Evolutionary conservation across 30 jellyfish, hydroid and myxozoan genomes (phyloP).

Genomic region (Hydractinia symbiolongicarpus): DNA sequence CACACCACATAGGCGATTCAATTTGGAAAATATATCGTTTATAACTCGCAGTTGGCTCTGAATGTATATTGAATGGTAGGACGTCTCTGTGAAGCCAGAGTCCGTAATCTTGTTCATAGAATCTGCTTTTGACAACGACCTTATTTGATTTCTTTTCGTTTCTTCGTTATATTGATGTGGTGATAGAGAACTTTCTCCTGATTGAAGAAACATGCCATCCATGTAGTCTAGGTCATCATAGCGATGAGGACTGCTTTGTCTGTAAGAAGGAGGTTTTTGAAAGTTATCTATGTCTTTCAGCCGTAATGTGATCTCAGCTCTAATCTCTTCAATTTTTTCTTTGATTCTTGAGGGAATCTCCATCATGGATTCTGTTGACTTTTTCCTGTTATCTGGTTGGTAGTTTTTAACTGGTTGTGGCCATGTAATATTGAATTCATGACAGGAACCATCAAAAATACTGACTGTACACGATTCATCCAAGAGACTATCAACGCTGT

Average conservation of each 20-base stretch:
- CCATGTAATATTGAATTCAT: neutral
- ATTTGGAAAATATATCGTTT: neutral
- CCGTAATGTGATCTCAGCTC: neutral
- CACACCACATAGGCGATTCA: neutral
- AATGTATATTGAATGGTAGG: neutral
- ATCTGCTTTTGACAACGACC: too few relatives aligned
- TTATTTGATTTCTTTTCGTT: too few relatives aligned
- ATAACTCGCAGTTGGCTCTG: slow-evolving; percentile 9
- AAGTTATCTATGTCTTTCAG: neutral
- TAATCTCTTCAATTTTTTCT: neutral
- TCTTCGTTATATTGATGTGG: too few relatives aligned
- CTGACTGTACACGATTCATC: neutral
- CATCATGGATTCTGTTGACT: neutral
- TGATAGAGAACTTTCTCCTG: too few relatives aligned
- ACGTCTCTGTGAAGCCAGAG: neutral
- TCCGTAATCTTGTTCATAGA: neutral
- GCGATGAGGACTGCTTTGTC: too few relatives aligned
- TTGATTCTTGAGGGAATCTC: neutral
- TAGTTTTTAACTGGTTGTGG: neutral
- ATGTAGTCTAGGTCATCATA: too few relatives aligned
- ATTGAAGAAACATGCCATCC: too few relatives aligned
- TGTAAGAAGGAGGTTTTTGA: too few relatives aligned
- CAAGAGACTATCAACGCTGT: neutral
- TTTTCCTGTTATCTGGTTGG: neutral
- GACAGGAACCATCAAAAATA: neutral